Evolutionary conservation across 2,113 vertebrate species (phyloP), one percentile per base, ranked within the genome.

Genomic region (Leiothrix lutea): DNA sequence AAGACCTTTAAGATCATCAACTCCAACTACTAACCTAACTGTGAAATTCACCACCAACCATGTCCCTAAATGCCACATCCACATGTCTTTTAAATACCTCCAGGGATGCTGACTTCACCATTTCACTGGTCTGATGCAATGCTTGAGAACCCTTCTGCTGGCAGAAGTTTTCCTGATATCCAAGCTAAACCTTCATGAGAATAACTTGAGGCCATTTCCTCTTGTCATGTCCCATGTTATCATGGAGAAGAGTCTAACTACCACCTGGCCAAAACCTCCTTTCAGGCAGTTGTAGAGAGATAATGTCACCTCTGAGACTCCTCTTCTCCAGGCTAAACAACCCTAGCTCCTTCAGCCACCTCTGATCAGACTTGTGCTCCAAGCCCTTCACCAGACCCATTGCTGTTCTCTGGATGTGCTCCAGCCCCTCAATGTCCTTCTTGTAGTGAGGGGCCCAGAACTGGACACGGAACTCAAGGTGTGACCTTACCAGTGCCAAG

Each of bases 401-500:
- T 4, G 3, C 11, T 14, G 1, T 57, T 50, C 56, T 64, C 25
- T 35, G 18, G n/a, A 35, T 3, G 0, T 0, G 1, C 9, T 65
- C 14, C 51, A 72, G n/a, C 33, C 2, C 4, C 9, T 38, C 38
- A 21, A 2, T 38, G 7, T 25, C 45, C 8, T 36, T 73, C 28
- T 8, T 42, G 13, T 7, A 45, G 11, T 38, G 36, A 51, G 11
- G 5, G 20, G 9, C 17, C 1, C 13, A 65, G n/a, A 72, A 47
- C 14, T 6, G 20, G 14, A 35, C 33, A 38, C 8, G 31, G n/a
- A 0, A 40, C 22, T 58, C 0, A 0, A 28, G 12, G 10, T 53
- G 42, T 8, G 9, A 7, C 11, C 24, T 45, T 24, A 4, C 6
- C 33, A 31, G 17, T 26, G 20, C 17, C 0, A 0, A 5, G 40